phyloP scores from a whole-genome alignment of 2,888 invertebrate species.

The Morpho deidamia region DNA sequence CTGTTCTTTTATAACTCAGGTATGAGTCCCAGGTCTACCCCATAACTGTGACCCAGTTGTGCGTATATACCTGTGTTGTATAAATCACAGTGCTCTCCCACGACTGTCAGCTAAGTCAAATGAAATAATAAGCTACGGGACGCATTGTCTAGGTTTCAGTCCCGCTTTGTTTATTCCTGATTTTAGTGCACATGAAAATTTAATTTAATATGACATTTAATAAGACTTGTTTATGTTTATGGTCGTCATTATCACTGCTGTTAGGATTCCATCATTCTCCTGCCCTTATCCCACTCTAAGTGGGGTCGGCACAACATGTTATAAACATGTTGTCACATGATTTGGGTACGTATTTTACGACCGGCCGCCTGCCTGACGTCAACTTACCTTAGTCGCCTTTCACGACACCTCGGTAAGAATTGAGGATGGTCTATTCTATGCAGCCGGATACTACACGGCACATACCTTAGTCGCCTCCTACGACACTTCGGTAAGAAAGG shows the following conservation, averaged over 20 bases:
- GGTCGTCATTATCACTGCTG: neutral
- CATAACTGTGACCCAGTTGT: constrained; percentile 33
- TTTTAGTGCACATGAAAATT: constrained; percentile 4
- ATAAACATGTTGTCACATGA: too few species aligned
- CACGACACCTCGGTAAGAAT: too few species aligned
- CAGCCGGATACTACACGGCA: too few species aligned
- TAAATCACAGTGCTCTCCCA: constrained; percentile 33
- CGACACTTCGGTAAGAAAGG: too few species aligned
- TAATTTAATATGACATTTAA: constrained; percentile 6
- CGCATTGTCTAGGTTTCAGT: constrained; percentile 8
- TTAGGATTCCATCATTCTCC: too few species aligned
- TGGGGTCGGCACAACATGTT: too few species aligned
- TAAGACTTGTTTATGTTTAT: constrained; percentile 2
- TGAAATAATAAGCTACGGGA: constrained; percentile 36
- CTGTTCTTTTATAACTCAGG: constrained; percentile 7
- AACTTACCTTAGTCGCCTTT: too few species aligned
- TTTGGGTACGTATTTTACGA: too few species aligned
- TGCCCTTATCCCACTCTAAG: too few species aligned
- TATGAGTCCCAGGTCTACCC: constrained; percentile 13
- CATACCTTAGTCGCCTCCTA: too few species aligned
- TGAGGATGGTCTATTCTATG: too few species aligned
- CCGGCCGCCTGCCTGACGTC: too few species aligned
- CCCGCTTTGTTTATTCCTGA: constrained; percentile 3
- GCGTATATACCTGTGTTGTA: constrained; percentile 28
- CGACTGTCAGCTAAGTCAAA: constrained; percentile 33